Base-by-base conservation (phyloP, 2,113 vertebrate species). In the Notiomystis cincta region DNA sequence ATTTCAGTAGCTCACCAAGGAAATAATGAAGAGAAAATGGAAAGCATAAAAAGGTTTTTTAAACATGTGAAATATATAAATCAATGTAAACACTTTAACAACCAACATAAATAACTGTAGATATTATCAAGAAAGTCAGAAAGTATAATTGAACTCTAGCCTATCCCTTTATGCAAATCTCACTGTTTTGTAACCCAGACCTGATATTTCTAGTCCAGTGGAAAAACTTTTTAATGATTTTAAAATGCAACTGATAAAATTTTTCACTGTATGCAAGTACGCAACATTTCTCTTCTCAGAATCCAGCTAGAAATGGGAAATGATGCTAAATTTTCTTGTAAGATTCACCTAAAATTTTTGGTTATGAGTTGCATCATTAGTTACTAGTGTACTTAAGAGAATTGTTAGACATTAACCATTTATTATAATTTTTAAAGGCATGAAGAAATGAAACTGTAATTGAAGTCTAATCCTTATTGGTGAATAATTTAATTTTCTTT, bases 401-500 rank as follows among this genome's bases (percentile, higher is more conserved):
- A 71, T 23, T 35, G 13, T 66, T 67, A 75, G 14, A 28, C 48
- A 73, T 65, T 48, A 88, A 23, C n/a, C 10, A 86, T 72, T 86
- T 54, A 76, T 12, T 82, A 38, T 13, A 3, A 64, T 67, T 79
- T 77, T 67, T 64, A 80, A 87, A 75, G 31, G 9, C 14, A 67
- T 37, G 19, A 64, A 85, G 23, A 89, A 91, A 85, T 64, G 3
- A 85, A 88, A 76, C 2, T 66, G 56, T 40, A 66, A 83, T 60
- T 91, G 60, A 70, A 22, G 2, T 10, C 67, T 54, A 73, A 92
- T 7, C 25, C 28, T 73, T 58, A 83, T 22, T 50, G 17, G 15
- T 73, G 35, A 93, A 45, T 48, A 73, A 62, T 60, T 89, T 56
- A 35, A 13, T 90, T 87, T 78, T 64, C 12, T 57, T 88, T 87